Percentiles rank a stretch among this genome's conserved stretches.
Conservation (phyloP, 2,888 invertebrate species). For the Plemyria rubiginata region DNA sequence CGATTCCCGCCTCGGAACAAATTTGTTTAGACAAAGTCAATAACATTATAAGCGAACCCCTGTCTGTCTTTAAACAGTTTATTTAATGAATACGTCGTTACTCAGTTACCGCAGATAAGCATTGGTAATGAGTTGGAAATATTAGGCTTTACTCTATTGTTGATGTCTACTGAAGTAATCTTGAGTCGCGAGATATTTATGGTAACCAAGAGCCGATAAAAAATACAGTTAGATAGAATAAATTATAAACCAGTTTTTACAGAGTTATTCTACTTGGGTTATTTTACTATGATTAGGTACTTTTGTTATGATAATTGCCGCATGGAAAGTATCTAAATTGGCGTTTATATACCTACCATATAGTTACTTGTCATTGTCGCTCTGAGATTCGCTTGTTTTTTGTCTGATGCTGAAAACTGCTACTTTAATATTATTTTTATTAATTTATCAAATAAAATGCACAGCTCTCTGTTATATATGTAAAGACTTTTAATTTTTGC, state of each 20-base stretch:
- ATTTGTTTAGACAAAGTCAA: too few species aligned
- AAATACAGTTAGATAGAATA: conserved; percentile 6
- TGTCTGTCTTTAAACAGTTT: background rate
- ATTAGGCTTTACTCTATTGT: conserved; percentile 38
- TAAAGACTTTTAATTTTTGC: background rate
- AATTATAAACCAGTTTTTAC: conserved; percentile 23
- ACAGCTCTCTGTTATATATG: too few species aligned
- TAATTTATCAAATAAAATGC: too few species aligned
- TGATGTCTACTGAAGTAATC: conserved; percentile 17
- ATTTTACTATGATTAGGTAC: conserved; percentile 5
- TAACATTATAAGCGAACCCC: too few species aligned
- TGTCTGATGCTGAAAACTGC: too few species aligned
- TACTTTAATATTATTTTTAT: too few species aligned
- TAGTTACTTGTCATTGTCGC: too few species aligned
- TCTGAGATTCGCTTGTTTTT: background rate
- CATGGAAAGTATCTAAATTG: background rate
- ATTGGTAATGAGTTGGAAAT: conserved; percentile 44
- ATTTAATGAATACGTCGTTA: conserved; percentile 25
- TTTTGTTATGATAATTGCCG: conserved; percentile 22
- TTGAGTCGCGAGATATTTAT: conserved; percentile 26
- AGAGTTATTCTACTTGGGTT: conserved; percentile 11
- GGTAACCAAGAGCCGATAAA: conserved; percentile 17
- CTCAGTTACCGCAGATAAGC: conserved; percentile 32
- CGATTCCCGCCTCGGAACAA: too few species aligned
- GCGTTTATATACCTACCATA: too few species aligned